phyloP scores from a whole-genome alignment of 2,113 vertebrate species.

The Proteles cristata region DNA sequence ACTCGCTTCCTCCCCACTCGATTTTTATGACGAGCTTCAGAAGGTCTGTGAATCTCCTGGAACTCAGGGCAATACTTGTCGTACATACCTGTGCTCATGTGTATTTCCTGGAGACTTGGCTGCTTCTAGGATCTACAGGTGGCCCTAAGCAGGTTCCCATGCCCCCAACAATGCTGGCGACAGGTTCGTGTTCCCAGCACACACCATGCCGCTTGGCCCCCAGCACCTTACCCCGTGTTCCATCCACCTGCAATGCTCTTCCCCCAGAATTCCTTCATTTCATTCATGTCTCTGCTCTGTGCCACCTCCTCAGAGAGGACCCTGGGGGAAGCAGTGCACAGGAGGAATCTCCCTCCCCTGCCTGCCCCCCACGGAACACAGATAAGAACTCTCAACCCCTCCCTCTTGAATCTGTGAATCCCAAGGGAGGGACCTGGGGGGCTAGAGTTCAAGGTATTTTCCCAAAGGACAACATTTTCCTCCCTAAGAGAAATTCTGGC shows the following conservation, averaged over 20 bases:
- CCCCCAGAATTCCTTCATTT: not conserved
- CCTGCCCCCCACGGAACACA: not conserved
- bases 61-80: not conserved
- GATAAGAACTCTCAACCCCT: not conserved
- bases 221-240: not conserved
- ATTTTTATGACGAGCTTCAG: not conserved
- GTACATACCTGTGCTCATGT: not conserved
- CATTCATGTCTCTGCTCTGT: not conserved
- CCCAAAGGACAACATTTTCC: constrained; percentile 40
- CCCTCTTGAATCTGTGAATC: not conserved
- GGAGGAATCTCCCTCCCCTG: not conserved
- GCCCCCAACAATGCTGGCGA: not conserved
- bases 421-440: not conserved
- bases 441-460: constrained; percentile 45
- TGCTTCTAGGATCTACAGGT: too few relatives aligned
- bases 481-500: constrained; percentile 51
- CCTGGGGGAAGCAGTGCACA: not conserved
- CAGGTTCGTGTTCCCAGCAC: not conserved
- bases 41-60: not conserved
- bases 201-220: too few relatives aligned
- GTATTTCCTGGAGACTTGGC: not conserved
- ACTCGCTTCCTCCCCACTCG: not conserved
- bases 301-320: not conserved
- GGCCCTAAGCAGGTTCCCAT: not conserved
- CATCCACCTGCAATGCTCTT: fast-evolving